phyloP scores from a whole-genome alignment of 2,113 vertebrate species.

The Struthidea cinerea region DNA sequence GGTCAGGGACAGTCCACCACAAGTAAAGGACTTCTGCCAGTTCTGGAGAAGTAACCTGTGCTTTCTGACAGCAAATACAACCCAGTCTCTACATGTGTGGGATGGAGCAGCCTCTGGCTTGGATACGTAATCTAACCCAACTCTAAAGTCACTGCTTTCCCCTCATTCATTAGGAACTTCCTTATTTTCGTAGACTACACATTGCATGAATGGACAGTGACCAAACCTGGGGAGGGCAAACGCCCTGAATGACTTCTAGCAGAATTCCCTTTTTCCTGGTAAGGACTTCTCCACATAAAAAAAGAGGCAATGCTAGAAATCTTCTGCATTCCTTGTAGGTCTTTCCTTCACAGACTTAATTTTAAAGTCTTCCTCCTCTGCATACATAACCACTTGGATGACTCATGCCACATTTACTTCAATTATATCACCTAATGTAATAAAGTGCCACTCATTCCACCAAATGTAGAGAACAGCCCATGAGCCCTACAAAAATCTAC shows the following conservation, averaged over 20 bases:
- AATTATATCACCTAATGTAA: not conserved
- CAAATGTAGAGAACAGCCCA: not conserved
- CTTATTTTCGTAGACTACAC: not conserved
- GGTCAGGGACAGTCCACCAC: not conserved
- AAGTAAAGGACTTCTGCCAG: not conserved
- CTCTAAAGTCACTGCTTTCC: not conserved
- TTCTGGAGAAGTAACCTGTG: not conserved
- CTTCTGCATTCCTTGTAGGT: not conserved
- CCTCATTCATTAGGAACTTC: not conserved
- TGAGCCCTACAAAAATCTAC: not conserved
- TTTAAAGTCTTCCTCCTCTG: not conserved
- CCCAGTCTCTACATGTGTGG: not conserved
- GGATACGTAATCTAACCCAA: not conserved
- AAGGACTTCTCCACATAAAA: not conserved
- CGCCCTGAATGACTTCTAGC: not conserved
- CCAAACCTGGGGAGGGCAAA: not conserved
- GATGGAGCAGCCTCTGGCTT: not conserved
- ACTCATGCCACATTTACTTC: not conserved
- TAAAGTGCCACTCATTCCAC: not conserved
- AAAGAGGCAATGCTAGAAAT: not conserved
- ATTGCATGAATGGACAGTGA: not conserved
- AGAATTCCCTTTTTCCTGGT: not conserved
- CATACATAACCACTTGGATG: not conserved
- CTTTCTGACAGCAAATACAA: not conserved
- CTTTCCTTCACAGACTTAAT: not conserved